phyloP scores from a whole-genome alignment of 2,797 vertebrate genomes.

The Eleutherodactylus coqui region DNA sequence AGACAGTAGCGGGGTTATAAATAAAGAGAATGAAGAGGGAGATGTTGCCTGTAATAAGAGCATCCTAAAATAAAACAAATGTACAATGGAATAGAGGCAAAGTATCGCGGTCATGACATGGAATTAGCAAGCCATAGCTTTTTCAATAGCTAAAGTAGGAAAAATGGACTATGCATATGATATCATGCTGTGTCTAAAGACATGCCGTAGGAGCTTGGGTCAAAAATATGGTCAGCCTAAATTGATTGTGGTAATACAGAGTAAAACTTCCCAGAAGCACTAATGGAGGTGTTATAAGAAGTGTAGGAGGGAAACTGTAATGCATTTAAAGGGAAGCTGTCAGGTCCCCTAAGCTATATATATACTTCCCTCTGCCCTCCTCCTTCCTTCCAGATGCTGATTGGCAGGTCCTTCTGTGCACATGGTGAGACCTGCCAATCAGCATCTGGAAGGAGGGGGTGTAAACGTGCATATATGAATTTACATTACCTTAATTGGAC shows the following conservation, averaged over 20 bases:
- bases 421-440: too few species aligned
- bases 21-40: neutral
- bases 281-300: constrained; percentile 29
- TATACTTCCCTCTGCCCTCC: too few species aligned
- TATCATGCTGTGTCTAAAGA: neutral
- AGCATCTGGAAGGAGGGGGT: too few species aligned
- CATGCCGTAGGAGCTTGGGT: neutral
- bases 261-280: neutral
- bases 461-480: too few species aligned
- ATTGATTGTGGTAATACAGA: neutral
- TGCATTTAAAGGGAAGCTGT: constrained; percentile 1
- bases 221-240: constrained; percentile 1
- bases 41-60: neutral
- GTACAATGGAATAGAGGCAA: neutral
- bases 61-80: constrained; percentile 1
- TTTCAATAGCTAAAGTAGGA: constrained; percentile 5
- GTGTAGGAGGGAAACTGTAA: constrained; percentile 3
- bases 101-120: neutral
- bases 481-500: too few species aligned
- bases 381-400: too few species aligned
- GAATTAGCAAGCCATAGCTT: neutral
- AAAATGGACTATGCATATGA: neutral
- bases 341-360: too few species aligned
- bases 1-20: neutral
- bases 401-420: too few species aligned